Base-by-base conservation (phyloP, 2,113 vertebrate genomes). In the Pelvicachromis taeniatus region DNA sequence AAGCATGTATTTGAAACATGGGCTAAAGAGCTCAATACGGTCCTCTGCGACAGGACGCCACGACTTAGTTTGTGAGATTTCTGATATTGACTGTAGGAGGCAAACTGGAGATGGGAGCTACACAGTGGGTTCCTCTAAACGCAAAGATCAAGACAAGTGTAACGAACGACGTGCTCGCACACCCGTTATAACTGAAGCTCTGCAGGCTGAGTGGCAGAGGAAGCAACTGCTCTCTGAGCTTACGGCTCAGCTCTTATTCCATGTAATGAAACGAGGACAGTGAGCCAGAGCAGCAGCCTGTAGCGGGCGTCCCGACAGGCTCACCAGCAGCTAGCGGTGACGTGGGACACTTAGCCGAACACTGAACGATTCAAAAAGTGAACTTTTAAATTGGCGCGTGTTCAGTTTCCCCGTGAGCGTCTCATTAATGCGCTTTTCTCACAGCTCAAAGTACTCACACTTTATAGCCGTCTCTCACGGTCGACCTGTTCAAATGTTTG, bases 391-490 rank as follows among this genome's bases (percentile, higher is more conserved):
- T n/a, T n/a, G n/a, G n/a, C n/a, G n/a, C n/a, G n/a, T n/a, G n/a
- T n/a, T n/a, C n/a, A 52, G 70, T 75, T 52, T 75, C 4, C 1
- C 45, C 12, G 26, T 50, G 9, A 16, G 19, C 26, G 33, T 50
- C 45, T 33, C 6, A 75, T 52, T 31, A 75, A 75, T 13, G n/a
- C 21, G 50, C 45, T 31, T 26, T 70, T 26, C 14, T 9, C 35
- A 56, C 12, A 78, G 42, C 9, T 63, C 21, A 5, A 6, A 14
- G 26, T 19, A 92, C 98, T 97, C 96, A 99, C 98, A 99, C 97
- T 97, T 97, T 98, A 83, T 94, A 96, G 75, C 97, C 97, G 73
- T 98, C 97, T 94, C 96, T 97, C 87, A 97, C 90, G n/a, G 85
- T 59, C 42, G 96, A 94, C 50, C 96, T 95, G 52, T 91, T 96